Evolutionary conservation across 2,888 invertebrate genomes (phyloP).

Genomic region (Neuroscelio doddi): DNA sequence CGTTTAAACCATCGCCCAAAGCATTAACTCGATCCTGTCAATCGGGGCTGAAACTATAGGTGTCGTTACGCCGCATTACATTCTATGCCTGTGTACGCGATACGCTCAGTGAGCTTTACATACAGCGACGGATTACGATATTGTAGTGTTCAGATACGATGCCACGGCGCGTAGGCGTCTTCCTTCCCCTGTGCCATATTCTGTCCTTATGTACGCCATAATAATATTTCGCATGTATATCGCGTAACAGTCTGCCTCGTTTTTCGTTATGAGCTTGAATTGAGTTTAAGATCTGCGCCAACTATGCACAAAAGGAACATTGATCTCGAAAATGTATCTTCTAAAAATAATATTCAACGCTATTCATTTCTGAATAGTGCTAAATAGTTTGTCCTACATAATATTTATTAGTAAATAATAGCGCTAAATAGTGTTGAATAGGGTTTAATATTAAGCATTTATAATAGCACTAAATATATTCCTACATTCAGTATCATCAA

Average conservation of each 20-base stretch:
- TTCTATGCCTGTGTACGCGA: constrained; percentile 27
- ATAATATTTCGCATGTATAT: constrained; percentile 13
- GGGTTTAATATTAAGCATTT: too few species aligned
- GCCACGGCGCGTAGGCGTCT: constrained; percentile 38
- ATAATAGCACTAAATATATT: too few species aligned
- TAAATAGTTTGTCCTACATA: too few species aligned
- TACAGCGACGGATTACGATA: constrained; percentile 56
- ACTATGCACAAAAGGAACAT: background rate
- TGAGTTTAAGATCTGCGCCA: background rate
- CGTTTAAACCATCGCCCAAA: constrained; percentile 52
- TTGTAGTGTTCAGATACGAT: constrained; percentile 50
- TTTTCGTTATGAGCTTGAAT: too few species aligned
- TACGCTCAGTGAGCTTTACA: constrained; percentile 49
- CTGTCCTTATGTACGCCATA: constrained; percentile 4
- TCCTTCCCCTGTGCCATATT: constrained; percentile 4
- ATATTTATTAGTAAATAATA: background rate
- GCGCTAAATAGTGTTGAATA: too few species aligned
- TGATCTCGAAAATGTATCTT: too few species aligned
- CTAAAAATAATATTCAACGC: too few species aligned
- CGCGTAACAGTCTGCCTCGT: background rate
- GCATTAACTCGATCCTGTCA: constrained; percentile 57
- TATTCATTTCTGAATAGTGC: too few species aligned
- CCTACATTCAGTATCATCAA: too few species aligned
- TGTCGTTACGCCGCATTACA: constrained; percentile 57
- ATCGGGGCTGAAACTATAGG: constrained; percentile 56